Base-by-base conservation (phyloP, 2,888 invertebrate genomes). In the Apoderus coryli region DNA sequence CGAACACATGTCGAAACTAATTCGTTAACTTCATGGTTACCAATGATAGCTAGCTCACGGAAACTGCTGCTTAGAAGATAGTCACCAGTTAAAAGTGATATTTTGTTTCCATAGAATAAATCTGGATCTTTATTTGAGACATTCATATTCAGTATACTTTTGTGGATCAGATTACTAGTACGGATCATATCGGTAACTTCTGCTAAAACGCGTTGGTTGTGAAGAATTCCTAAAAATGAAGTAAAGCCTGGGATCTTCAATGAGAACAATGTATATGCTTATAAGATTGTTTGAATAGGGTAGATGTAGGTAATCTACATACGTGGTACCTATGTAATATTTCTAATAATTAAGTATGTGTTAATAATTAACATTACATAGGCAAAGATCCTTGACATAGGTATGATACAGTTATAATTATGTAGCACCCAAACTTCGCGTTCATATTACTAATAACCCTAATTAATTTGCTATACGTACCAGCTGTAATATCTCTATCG, bases 171-270 rank as follows among this genome's bases (percentile, higher is more conserved):
- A 53, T 85, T 80, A 9, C 89, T 85, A 1, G 86, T 89, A 30
- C 88, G 72, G 38, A 93, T 86, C 86, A 93, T 89, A 64, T 93
- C 93, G 0, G 86, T 86, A 14, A 92, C 81, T 59, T 93, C 92
- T 0, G 92, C 92, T 26, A 93, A 58, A 2, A 78, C 79, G 37
- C 86, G 67, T 58, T 90, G 89, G 39, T 81, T 81, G 49, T 85
- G 79, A 13, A 86, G 57, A 2, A 88, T 81, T 22, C 54, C 56
- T 54, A 32, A 14, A 43, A n/a, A n/a, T n/a, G n/a, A n/a, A n/a
- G n/a, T n/a, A n/a, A n/a, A n/a, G n/a, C n/a, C n/a, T n/a, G n/a
- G n/a, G n/a, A n/a, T n/a, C n/a, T n/a, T n/a, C n/a, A n/a, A n/a
- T n/a, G n/a, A n/a, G n/a, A n/a, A n/a, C n/a, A n/a, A n/a, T n/a